Percentiles rank a stretch among this genome's conserved stretches.
Conservation (phyloP, 2,797 vertebrate species). For the Falco cherrug region DNA sequence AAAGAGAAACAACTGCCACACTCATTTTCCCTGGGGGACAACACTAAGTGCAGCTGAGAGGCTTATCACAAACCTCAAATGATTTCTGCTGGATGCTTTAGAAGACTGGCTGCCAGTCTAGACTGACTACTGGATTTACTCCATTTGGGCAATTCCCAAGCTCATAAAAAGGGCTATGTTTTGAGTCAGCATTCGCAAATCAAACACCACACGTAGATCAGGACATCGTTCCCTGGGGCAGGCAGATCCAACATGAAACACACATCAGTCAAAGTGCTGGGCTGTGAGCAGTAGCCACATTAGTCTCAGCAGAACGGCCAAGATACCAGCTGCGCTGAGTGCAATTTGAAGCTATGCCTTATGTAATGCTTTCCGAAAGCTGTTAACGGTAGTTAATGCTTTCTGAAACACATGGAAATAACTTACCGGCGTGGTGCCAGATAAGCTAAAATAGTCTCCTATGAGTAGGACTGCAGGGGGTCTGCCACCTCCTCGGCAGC, state of each 20-base stretch:
- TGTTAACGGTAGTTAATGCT: neutral
- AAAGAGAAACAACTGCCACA: neutral
- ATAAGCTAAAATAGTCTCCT: neutral
- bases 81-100: neutral
- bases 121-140: neutral
- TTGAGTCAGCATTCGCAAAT: neutral
- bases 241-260: fast-evolving
- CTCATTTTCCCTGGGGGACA: neutral
- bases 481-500: neutral
- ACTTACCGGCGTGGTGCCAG: neutral
- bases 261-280: fast-evolving
- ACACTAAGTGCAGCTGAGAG: neutral
- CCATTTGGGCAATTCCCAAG: neutral
- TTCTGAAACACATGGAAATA: neutral
- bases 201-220: neutral
- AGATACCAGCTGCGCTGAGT: neutral
- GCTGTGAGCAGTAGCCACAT: fast-evolving
- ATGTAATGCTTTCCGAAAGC: neutral
- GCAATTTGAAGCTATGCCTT: neutral
- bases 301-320: neutral
- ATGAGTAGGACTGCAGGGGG: neutral
- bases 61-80: neutral
- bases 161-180: neutral
- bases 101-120: neutral
- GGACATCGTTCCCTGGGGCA: neutral